Conservation (phyloP, 2,113 vertebrate species). For the Glaucidium brasilianum region DNA sequence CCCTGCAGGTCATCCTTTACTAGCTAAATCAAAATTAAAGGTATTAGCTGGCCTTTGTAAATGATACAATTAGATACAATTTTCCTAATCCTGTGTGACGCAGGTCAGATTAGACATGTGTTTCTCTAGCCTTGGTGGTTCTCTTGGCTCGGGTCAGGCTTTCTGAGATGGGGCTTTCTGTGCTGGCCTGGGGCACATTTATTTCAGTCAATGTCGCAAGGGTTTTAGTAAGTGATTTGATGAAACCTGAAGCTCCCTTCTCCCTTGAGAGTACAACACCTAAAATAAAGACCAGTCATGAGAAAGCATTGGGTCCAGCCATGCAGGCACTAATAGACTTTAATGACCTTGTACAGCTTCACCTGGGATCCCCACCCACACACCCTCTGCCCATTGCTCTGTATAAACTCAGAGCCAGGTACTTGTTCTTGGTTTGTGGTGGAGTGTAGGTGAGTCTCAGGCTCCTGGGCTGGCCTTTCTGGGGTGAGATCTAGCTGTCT, state of each 20-base stretch:
- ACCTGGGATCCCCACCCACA: not conserved
- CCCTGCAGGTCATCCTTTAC: not conserved
- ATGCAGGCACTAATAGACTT: not conserved
- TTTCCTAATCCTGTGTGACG: not conserved
- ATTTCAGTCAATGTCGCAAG: not conserved
- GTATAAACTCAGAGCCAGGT: not conserved
- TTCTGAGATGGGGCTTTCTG: not conserved
- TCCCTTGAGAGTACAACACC: not conserved
- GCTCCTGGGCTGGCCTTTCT: not conserved
- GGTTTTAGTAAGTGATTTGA: not conserved
- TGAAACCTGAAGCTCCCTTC: not conserved
- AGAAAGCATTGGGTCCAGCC: not conserved
- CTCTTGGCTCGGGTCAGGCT: not conserved
- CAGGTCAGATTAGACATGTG: not conserved
- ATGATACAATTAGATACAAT: not conserved
- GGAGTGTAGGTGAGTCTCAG: not conserved
- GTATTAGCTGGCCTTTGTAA: not conserved
- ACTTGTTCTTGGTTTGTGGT: not conserved
- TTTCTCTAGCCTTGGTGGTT: not conserved
- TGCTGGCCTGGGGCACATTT: not conserved
- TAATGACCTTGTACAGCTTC: not conserved
- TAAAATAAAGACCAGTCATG: not conserved
- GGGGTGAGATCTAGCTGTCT: not conserved
- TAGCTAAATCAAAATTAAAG: not conserved
- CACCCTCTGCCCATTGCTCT: not conserved